Evolutionary conservation across 2,113 vertebrate genomes (phyloP).

Genomic region (Perognathus longimembris): DNA sequence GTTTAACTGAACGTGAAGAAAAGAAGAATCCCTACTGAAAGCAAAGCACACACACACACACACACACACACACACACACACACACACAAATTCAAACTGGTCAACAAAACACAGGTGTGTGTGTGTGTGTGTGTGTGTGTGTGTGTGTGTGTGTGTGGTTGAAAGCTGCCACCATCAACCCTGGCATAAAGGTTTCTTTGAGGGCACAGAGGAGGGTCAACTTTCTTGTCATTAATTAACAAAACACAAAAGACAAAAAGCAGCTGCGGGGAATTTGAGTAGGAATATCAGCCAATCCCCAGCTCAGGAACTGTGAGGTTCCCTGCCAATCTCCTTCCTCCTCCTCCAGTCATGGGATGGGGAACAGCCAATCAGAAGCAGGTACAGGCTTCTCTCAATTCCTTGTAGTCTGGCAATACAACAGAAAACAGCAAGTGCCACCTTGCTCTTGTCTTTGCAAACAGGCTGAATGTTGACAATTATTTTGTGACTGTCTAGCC

Average conservation of each 20-base stretch:
- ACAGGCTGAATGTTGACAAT: not conserved
- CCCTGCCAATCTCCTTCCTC: constrained; percentile 42
- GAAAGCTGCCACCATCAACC: constrained; percentile 45
- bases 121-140: constrained; percentile 11
- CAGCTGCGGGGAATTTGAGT: not conserved
- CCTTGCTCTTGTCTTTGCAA: not conserved
- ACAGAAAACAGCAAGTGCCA: not conserved
- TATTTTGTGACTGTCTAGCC: constrained; percentile 1
- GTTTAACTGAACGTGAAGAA: not conserved
- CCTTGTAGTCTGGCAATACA: not conserved
- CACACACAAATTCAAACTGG: not conserved
- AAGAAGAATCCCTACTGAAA: not conserved
- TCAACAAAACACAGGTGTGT: constrained; percentile 36
- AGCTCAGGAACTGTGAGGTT: not conserved
- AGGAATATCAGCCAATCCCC: not conserved
- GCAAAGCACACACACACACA: not conserved
- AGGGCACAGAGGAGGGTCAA: not conserved
- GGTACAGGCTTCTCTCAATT: not conserved
- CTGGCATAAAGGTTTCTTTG: constrained; percentile 63
- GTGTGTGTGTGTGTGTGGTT: constrained; percentile 26
- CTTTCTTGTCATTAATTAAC: constrained; percentile 27
- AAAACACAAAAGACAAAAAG: constrained; percentile 14
- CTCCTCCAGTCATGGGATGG: not conserved
- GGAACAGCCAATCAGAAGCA: constrained; percentile 68
- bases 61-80: no score